These are phyloP conservation scores for Leptinotarsa haldemani DNA, from an alignment of 2,888 invertebrate genomes.

Conservation along the genomic window DNA sequence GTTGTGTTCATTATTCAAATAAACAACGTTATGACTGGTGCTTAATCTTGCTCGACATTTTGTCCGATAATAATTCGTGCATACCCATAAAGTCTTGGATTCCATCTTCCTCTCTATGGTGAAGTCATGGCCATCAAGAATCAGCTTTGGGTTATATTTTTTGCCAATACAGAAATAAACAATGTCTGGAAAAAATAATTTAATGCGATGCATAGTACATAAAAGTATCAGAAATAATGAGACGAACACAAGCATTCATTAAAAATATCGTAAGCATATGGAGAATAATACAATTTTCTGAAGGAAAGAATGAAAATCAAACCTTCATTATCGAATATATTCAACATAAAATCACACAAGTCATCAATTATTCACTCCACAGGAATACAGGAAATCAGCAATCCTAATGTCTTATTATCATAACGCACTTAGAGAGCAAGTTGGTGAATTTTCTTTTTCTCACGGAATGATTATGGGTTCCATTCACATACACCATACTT, in stretches of 20 bases:
- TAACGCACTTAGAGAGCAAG: conserved; percentile 47
- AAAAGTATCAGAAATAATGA: not conserved
- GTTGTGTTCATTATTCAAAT: conserved; percentile 51
- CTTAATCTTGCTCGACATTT: conserved; percentile 49
- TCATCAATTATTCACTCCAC: not conserved
- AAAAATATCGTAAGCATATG: not conserved
- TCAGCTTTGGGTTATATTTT: conserved; percentile 39
- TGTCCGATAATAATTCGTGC: conserved; percentile 49
- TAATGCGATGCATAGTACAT: not conserved
- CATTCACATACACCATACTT: conserved; percentile 42
- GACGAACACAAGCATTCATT: not conserved
- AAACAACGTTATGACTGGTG: conserved; percentile 39
- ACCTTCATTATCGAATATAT: too few species aligned
- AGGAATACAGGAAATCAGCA: not conserved
- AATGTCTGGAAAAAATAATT: conserved; percentile 19
- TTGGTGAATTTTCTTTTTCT: conserved; percentile 31
- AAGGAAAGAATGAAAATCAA: too few species aligned
- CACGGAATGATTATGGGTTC: conserved; percentile 44
- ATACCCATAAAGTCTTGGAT: conserved; percentile 52
- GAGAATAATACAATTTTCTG: too few species aligned
- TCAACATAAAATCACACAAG: not conserved
- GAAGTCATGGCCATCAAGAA: conserved; percentile 52
- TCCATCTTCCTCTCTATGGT: conserved; percentile 48
- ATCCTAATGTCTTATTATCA: conserved; percentile 40
- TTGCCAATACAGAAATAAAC: conserved; percentile 31